Evolutionary conservation across 2,113 vertebrate genomes (phyloP).

Genomic region (Periophthalmus modestus): DNA sequence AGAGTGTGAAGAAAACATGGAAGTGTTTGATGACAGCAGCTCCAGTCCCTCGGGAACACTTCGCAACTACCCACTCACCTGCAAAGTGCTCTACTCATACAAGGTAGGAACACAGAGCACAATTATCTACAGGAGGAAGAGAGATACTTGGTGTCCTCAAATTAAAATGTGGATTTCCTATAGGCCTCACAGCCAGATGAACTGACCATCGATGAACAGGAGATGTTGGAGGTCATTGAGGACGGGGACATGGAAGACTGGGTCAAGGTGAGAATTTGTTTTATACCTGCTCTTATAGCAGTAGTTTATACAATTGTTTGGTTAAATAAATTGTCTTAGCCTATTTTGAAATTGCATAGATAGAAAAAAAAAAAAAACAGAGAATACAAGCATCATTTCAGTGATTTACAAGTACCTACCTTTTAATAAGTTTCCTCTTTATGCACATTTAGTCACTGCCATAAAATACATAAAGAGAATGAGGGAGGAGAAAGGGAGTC

Average conservation of each 20-base stretch:
- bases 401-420: no score
- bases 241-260: conserved; percentile 99
- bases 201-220: conserved; percentile 96
- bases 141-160: neutral
- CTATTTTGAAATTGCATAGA: no score
- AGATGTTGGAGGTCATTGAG: conserved; percentile 97
- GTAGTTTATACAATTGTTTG: neutral
- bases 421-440: no score
- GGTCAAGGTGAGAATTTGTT: conserved; percentile 86
- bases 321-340: no score
- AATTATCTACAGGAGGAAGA: neutral
- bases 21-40: conserved; percentile 95
- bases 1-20: conserved; percentile 97
- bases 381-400: no score
- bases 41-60: conserved; percentile 98
- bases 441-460: no score
- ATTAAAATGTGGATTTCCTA: neutral
- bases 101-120: conserved; percentile 78
- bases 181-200: conserved; percentile 97
- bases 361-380: no score
- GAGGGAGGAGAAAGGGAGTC: no score
- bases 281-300: no score
- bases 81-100: conserved; percentile 97
- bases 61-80: conserved; percentile 95
- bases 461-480: neutral